Evolutionary conservation across 2,797 vertebrate species (phyloP), one percentile per base, ranked within the genome.

Genomic region (Delichon dasypus): DNA sequence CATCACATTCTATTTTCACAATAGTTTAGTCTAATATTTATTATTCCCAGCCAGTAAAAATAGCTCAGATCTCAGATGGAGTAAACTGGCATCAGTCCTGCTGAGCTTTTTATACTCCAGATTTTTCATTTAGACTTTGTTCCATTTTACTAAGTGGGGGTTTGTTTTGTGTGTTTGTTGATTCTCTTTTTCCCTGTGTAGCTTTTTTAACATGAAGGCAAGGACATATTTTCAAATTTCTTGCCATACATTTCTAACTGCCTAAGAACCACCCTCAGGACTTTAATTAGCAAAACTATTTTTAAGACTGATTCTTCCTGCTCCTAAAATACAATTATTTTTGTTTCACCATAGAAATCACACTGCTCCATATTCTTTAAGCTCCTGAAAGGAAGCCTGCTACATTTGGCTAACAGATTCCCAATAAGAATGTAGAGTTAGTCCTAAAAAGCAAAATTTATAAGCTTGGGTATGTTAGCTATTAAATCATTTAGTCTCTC

Each of bases 391-490:
- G 11, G 62, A 74, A 70, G 12, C 42, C 40, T 86, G 34, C 64
- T 88, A 25, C 64, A 38, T 91, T 92, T 94, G 67, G 34, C 51
- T 55, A 55, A 57, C 36, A 61, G 89, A 91, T 84, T 92, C 21
- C n/a, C 71, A 64, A 23, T 6, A 20, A 75, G 66, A 92, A 89
- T 40, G 44, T 36, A 34, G 48, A 78, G 60, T 62, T 40, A 62
- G 38, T 75, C 53, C 73, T 78, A 62, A 91, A 96, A 93, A 90
- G 32, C 48, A 89, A 50, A 83, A 85, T 85, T 54, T 64, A 75
- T 66, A 83, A 47, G 70, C 32, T 9, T 84, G 34, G 44, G 44
- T 89, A 58, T 87, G 50, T 67, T 88, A 73, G 67, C 76, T 89
- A 51, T 91, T 91, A 62, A 85, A 89, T 57, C 67, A 67, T 92